Evolutionary conservation across 2,797 vertebrate genomes (phyloP).

Genomic region (Cyprinella venusta): DNA sequence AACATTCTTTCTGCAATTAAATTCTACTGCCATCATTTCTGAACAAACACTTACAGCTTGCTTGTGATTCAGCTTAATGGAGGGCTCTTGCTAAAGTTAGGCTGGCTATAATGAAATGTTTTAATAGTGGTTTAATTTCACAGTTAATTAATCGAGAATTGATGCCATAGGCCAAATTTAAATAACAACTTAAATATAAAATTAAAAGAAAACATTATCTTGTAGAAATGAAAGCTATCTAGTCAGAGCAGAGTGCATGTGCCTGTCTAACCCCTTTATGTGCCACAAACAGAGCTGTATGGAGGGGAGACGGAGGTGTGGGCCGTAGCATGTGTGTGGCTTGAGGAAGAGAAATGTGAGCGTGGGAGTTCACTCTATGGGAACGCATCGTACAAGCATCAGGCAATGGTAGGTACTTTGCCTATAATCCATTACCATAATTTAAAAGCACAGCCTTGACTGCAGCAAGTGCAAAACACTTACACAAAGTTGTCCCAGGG

Average conservation of each 20-base stretch:
- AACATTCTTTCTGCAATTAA: no score
- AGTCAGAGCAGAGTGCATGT: neutral
- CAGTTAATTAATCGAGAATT: neutral
- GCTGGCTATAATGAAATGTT: neutral
- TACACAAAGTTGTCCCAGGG: conserved; percentile 12
- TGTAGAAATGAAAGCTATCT: neutral
- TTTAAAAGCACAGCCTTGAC: conserved; percentile 42
- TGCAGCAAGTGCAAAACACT: conserved; percentile 26
- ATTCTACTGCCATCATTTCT: no score
- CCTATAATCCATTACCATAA: conserved; percentile 27
- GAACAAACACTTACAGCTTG: neutral
- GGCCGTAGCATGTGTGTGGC: conserved; percentile 11
- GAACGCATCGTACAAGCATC: neutral
- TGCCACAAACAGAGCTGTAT: neutral
- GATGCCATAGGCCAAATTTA: neutral
- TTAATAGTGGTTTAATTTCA: neutral
- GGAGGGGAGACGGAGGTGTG: conserved; percentile 6
- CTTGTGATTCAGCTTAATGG: neutral
- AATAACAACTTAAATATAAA: neutral
- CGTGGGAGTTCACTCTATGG: conserved; percentile 33
- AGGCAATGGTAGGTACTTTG: conserved; percentile 30
- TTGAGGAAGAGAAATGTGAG: conserved; percentile 18
- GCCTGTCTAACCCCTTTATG: neutral
- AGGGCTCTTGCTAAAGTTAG: neutral
- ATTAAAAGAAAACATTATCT: neutral